Evolutionary conservation across 1,140 invertebrate species (phyloP).

Genomic region (Pristionchus pacificus): DNA sequence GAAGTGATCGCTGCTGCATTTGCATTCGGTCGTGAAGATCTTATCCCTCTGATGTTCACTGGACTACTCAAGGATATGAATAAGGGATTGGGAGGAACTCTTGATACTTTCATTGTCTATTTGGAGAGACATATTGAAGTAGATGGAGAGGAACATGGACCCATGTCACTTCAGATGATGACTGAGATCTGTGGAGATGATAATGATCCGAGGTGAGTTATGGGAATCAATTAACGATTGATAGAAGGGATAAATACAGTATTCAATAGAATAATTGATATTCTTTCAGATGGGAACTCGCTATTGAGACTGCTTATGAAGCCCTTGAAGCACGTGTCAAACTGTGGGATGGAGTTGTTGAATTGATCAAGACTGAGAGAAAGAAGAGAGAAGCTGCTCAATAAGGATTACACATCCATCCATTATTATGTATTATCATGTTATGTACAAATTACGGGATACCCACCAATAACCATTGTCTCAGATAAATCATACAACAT

Average conservation of each 20-base stretch:
- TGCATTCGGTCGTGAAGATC: slow-evolving; percentile 31
- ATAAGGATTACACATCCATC: no score
- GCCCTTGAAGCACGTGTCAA: slow-evolving; percentile 26
- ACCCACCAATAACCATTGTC: no score
- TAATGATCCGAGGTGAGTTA: slow-evolving; percentile 6
- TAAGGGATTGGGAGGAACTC: slow-evolving; percentile 25
- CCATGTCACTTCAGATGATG: slow-evolving; percentile 26
- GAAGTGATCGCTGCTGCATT: slow-evolving; percentile 29
- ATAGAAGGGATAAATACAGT: no score
- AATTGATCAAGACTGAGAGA: slow-evolving; percentile 3
- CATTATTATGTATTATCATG: no score
- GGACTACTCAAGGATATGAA: slow-evolving; percentile 27
- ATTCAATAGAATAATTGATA: no score
- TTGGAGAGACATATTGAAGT: slow-evolving; percentile 37
- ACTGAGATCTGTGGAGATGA: slow-evolving; percentile 25
- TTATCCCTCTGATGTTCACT: slow-evolving; percentile 34
- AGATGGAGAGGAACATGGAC: slow-evolving; percentile 32
- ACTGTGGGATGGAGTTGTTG: slow-evolving; percentile 31
- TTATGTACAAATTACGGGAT: no score
- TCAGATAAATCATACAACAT: no score
- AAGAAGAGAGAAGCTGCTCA: no score
- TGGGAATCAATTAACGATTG: neutral
- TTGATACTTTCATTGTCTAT: slow-evolving; percentile 34
- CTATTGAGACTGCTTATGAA: slow-evolving; percentile 24
- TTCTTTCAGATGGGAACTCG: slow-evolving; percentile 19